Base-by-base conservation (phyloP, 2,113 vertebrate species). In the Leiothrix lutea region DNA sequence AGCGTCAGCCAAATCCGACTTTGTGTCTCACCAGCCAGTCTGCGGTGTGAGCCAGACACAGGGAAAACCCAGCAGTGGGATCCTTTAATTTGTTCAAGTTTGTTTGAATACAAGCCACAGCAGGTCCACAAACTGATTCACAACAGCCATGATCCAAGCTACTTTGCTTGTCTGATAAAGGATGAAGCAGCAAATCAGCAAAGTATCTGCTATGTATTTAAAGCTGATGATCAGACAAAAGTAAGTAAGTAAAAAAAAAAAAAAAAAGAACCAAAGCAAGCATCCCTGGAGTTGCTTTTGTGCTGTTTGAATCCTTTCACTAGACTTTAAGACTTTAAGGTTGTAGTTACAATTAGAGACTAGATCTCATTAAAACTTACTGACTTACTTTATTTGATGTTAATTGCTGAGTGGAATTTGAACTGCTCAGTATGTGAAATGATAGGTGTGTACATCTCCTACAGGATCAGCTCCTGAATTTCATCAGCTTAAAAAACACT, bases 121-220 rank as follows among this genome's bases (percentile, higher is more conserved):
- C 97, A 95, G 2, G 97, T 99, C 77, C 98, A 98, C 95, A 99
- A 99, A 86, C 97, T 99, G 71, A 99, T 99, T 78, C 99, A 99
- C 98, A 99, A 99, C 97, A 99, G 99, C 88, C 98, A 98, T 0
- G 99, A 99, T 72, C 99, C 99, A 1, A 98, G 98, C 80, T 99
- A 99, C 96, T 99, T 99, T 36, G 99, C 98, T 33, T 99, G 98
- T 90, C 97, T 99, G 94, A 98, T 99, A 95, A 98, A 98, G 94
- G 98, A 98, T 29, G 80, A 90, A 31, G 73, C 80, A 4, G 69
- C 23, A 48, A 92, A 88, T 36, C 96, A 91, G 56, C 97, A 50
- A 75, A 99, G 98, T 62, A 97, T 98, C 97, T 99, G 99, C 97
- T 99, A 99, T 8, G 99, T 99, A 47, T 99, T 99, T 98, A 98